Base-by-base conservation (phyloP, 2,797 vertebrate genomes). In the Cetoscarus ocellatus region DNA sequence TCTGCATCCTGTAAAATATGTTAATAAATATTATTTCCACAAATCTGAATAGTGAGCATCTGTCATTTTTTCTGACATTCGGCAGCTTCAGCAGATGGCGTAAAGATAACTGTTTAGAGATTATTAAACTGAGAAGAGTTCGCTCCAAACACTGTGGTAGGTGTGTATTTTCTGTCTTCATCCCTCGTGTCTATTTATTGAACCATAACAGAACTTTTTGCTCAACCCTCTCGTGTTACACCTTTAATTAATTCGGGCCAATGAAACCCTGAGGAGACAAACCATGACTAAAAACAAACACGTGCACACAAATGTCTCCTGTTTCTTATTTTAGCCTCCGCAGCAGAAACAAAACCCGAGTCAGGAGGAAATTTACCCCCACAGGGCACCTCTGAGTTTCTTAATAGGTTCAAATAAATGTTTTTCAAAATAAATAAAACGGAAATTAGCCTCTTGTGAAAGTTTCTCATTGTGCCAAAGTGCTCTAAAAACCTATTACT, bases 1-100 rank as follows among this genome's bases (percentile, higher is more conserved):
- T 94, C 94, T 95, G 93, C 69, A 87, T 91, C 87, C 86, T 36
- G 80, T 95, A 94, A 94, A 88, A 90, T 73, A 84, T 77, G 57
- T 85, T 88, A 92, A 91, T 93, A 88, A 90, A 2, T 2, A 27
- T 27, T 27, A 27, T 80, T 60, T 84, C 59, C 56, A 54, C 60
- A 87, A 82, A 49, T 86, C 73, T 87, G 81, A 83, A 82, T 73
- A 84, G 65, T 75, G 61, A 49, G 57, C 43, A 71, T 57, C 18
- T 52, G 34, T 56, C 38, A 50, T 51, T 15, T 57, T 38, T 35
- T 62, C 62, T 52, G 17, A 60, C 56, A 61, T 67, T 65, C 79
- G 76, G 86, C 76, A 78, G 70, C 86, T 89, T 73, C 63, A 85
- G 71, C 63, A 75, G 57, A 66, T 59, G 72, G 61, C 80, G 39